Evolutionary conservation across 2,797 vertebrate genomes (phyloP).

Genomic region (Channallabes apus): DNA sequence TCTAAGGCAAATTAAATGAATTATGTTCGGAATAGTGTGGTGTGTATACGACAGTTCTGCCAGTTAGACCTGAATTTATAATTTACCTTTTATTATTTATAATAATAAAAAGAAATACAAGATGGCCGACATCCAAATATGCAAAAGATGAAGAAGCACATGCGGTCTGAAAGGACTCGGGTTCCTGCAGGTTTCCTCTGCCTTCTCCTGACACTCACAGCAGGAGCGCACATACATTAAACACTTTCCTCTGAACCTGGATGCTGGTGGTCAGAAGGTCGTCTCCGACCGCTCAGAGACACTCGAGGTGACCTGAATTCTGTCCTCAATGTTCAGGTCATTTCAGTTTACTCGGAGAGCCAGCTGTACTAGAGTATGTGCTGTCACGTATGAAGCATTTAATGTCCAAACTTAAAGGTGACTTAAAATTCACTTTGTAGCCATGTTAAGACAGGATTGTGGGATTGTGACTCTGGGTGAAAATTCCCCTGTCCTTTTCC

Average conservation of each 20-base stretch:
- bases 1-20: not conserved
- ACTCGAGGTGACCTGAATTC: constrained; percentile 6
- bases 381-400: not conserved
- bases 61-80: not conserved
- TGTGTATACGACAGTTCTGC: not conserved
- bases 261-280: constrained; percentile 29
- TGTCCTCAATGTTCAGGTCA: not conserved
- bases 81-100: not conserved
- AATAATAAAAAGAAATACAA: constrained; percentile 4
- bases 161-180: constrained; percentile 58
- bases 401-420: not conserved
- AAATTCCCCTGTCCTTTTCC: no score
- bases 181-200: constrained; percentile 66
- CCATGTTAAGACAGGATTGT: no score
- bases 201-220: constrained; percentile 53
- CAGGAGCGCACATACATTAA: constrained; percentile 30
- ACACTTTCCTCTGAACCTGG: constrained; percentile 34
- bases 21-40: not conserved
- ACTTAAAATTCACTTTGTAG: no score
- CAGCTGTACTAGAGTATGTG: not conserved
- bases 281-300: not conserved
- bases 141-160: constrained; percentile 67
- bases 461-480: no score
- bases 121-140: constrained; percentile 67
- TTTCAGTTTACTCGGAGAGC: not conserved